Evolutionary conservation across 2,797 vertebrate species (phyloP), one percentile per base, ranked within the genome.

Genomic region (Oreonectes daqikongensis): DNA sequence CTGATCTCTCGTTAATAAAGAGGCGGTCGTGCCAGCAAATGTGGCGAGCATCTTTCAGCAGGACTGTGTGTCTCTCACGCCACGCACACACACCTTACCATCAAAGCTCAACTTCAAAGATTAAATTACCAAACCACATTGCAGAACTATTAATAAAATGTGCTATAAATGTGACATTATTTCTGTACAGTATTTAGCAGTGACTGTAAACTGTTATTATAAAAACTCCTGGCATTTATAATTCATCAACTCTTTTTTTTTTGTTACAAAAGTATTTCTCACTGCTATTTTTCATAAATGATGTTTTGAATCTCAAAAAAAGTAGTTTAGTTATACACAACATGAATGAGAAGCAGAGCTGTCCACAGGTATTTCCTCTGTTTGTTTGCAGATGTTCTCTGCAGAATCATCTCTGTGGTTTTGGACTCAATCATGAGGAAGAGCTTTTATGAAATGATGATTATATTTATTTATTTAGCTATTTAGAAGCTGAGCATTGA

Each of bases 41-140:
- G 84, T 85, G 89, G 84, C 86, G 88, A 90, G 86, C 77, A 85
- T 90, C 89, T 89, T 87, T 52, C 1, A 22, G 46, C 5, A 52
- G 46, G 28, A 68, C 17, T 32, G 26, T 0, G 40, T 48, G 17
- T 46, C 5, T 46, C n/a, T n/a, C 7, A 20, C 2, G 2, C 17
- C 17, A 17, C 57, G 12, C 42, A 50, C 71, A 32, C 20, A 52
- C 60, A 32, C 28, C 22, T 12, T 12, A 12, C 50, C 10, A 53
- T 53, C 20, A 53, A 24, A 50, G 48, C n/a, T 53, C 10, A 53
- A 24, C 50, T 53, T 24, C 10, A 53, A 53, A 53, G 50, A n/a
- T 53, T 11, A 11, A 22, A 10, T 53, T 1, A 53, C 9, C n/a
- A 53, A 53, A 53, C 9, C 50, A 22, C 9, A 12, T 9, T 11